Evolutionary conservation across 1,140 invertebrate species (phyloP).

Genomic region (Portunus trituberculatus): DNA sequence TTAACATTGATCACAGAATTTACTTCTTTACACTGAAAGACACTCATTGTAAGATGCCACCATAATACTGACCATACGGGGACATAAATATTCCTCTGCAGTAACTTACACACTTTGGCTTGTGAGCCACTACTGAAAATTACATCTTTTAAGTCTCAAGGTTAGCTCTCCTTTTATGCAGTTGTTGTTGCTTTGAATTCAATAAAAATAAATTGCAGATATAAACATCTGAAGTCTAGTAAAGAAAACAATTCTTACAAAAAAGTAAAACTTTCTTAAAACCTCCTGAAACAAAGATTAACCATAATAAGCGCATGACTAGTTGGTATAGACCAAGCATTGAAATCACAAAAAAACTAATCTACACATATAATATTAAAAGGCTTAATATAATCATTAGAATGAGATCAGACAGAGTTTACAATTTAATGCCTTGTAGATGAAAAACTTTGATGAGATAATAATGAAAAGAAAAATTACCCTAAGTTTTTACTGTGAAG

Average conservation of each 20-base stretch:
- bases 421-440: slow-evolving; percentile 46
- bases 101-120: not conserved
- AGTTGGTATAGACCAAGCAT: slow-evolving; percentile 49
- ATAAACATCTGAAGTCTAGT: not conserved
- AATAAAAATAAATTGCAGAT: slow-evolving; percentile 14
- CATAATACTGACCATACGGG: slow-evolving; percentile 12
- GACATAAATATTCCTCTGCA: slow-evolving; percentile 18
- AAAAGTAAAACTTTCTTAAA: slow-evolving; percentile 38
- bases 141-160: slow-evolving; percentile 2
- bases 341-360: slow-evolving; percentile 44
- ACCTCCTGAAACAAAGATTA: not conserved
- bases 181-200: not conserved
- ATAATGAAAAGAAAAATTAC: not conserved
- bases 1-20: slow-evolving; percentile 1
- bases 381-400: slow-evolving; percentile 28
- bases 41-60: slow-evolving; percentile 36
- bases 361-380: slow-evolving; percentile 31
- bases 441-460: slow-evolving; percentile 14
- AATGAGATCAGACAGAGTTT: slow-evolving; percentile 37
- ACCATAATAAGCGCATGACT: slow-evolving; percentile 44
- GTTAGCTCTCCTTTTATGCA: slow-evolving; percentile 2
- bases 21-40: slow-evolving; percentile 17
- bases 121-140: not conserved
- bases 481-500: slow-evolving; percentile 11
- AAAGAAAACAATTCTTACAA: slow-evolving; percentile 11